Percentiles rank a stretch among this genome's conserved stretches.
Conservation (phyloP, 2,888 invertebrate species). For the Dasysyrphus tricinctus region DNA sequence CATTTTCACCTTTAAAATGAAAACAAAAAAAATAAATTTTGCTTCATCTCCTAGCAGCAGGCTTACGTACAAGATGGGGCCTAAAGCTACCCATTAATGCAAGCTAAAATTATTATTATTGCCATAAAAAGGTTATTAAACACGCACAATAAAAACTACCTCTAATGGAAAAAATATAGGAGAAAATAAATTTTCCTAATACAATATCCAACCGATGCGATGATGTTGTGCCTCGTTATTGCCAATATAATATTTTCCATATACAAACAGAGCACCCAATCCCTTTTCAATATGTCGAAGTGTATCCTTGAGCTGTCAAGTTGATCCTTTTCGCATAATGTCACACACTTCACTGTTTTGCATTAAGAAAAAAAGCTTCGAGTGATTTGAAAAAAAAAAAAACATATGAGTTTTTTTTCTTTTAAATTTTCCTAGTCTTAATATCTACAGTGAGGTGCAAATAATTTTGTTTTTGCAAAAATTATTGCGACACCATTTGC, state of each 20-base stretch:
- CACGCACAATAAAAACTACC: conserved; percentile 5
- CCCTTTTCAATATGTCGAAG: conserved; percentile 35
- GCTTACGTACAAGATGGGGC: too few species aligned
- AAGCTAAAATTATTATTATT: too few species aligned
- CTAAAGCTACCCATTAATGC: too few species aligned
- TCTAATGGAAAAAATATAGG: conserved; percentile 2
- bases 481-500: too few species aligned
- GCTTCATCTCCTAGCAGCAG: too few species aligned
- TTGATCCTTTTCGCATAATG: conserved; percentile 60
- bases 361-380: conserved; percentile 38
- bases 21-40: too few species aligned
- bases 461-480: neutral
- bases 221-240: conserved; percentile 30
- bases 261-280: neutral
- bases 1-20: too few species aligned
- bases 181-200: conserved; percentile 18
- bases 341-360: conserved; percentile 51
- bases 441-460: conserved; percentile 13
- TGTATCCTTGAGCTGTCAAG: conserved; percentile 56
- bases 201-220: conserved; percentile 10
- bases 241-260: conserved; percentile 43
- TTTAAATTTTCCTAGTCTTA: conserved; percentile 34
- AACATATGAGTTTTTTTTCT: conserved; percentile 43
- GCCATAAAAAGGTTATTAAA: conserved; percentile 1
- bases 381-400: conserved; percentile 14